Base-by-base conservation (phyloP, 2,888 invertebrate genomes). In the Macrophya alboannulata region DNA sequence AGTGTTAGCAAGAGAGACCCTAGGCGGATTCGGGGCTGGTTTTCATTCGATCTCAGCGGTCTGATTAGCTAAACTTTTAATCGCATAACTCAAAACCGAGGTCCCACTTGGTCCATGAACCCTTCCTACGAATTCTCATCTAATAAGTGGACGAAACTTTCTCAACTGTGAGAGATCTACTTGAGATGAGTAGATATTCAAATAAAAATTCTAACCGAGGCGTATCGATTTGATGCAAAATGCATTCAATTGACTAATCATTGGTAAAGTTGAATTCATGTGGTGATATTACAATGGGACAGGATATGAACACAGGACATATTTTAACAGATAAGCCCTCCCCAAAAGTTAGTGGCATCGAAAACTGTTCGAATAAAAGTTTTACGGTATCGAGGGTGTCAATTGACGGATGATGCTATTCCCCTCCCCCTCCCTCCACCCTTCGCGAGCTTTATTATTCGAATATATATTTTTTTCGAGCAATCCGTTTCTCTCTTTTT, bases 281-380 rank as follows among this genome's bases (percentile, higher is more conserved):
- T 51, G 51, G 51, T n/a, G 0, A 55, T 17, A 55, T n/a, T n/a
- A n/a, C n/a, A 55, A 55, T 55, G n/a, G 6, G 55, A 55, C 55
- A 55, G n/a, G n/a, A 55, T n/a, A 55, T n/a, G 68, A 12, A 68
- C 25, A 4, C 0, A 68, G 68, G 12, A 17, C 5, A 68, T 31
- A 68, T 68, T 25, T 15, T 15, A 68, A 68, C 25, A 62, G 25
- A 21, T 12, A 55, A 9, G 40, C 17, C 17, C 4, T n/a, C 37
- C 40, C 17, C 1, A 37, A 71, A 71, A 71, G 40, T 40, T n/a
- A 71, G 31, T n/a, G 71, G 71, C 4, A 71, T n/a, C 10, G 40
- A 71, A 48, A 76, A 76, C n/a, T 76, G 43, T n/a, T 76, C 76
- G 5, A 48, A 76, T 25, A 48, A 76, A 76, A 76, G 48, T 45